phyloP scores from a whole-genome alignment of 2,797 vertebrate species.

The Heterohyrax brucei region DNA sequence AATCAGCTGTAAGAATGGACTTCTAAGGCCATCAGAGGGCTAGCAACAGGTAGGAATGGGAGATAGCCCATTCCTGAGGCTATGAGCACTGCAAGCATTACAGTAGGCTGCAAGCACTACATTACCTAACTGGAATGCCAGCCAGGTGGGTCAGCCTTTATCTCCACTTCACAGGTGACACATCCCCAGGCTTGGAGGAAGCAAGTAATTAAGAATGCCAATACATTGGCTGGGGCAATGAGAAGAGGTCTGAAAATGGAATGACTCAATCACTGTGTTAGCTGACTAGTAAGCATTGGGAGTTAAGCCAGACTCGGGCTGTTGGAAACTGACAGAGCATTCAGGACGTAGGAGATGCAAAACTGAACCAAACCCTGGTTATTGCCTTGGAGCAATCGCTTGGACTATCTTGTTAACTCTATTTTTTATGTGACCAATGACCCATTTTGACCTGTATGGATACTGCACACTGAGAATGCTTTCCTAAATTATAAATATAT shows the following conservation, averaged over 20 bases:
- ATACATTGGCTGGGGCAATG: conserved; percentile 23
- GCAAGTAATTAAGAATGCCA: conserved; percentile 62
- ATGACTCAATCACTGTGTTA: conserved; percentile 59
- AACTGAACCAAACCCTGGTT: background rate
- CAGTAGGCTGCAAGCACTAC: background rate
- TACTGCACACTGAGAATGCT: background rate
- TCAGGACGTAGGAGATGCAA: background rate
- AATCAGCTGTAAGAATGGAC: conserved; percentile 63
- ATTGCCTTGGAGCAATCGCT: background rate
- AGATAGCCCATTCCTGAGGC: conserved; percentile 63
- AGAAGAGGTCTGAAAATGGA: conserved; percentile 35
- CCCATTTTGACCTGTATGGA: background rate
- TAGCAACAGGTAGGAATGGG: conserved; percentile 37
- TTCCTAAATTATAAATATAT: conserved; percentile 10
- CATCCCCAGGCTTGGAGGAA: conserved; percentile 68
- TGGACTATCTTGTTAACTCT: background rate
- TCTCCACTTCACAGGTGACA: conserved; percentile 48
- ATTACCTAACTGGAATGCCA: conserved; percentile 67
- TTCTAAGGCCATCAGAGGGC: conserved; percentile 56
- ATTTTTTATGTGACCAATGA: background rate
- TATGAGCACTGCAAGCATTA: background rate
- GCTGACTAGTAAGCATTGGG: conserved; percentile 69
- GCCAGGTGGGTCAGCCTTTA: conserved; percentile 65
- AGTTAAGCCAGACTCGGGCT: conserved; percentile 57
- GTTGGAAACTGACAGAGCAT: conserved; percentile 45